phyloP scores from a whole-genome alignment of 2,797 vertebrate genomes.

The Thaleichthys pacificus region DNA sequence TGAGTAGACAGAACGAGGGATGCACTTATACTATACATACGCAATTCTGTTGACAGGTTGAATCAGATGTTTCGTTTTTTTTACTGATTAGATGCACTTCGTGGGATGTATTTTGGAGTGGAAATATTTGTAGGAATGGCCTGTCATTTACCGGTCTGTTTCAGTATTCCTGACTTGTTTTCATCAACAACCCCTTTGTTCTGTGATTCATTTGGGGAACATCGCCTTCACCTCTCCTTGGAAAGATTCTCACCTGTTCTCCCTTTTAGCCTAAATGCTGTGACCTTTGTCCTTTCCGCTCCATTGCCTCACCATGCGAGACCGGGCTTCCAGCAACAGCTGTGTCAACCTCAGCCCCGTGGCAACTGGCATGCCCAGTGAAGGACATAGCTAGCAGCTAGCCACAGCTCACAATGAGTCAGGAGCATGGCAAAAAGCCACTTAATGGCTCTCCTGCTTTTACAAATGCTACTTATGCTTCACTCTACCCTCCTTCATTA shows the following conservation, averaged over 20 bases:
- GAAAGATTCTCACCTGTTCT: constrained; percentile 72
- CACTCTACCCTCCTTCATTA: too few relatives aligned
- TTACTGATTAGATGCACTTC: neutral
- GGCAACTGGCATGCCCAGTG: constrained; percentile 81
- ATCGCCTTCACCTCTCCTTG: constrained; percentile 59
- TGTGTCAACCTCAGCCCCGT: constrained; percentile 84
- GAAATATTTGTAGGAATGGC: neutral
- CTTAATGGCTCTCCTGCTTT: neutral
- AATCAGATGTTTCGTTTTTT: neutral
- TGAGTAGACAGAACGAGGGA: neutral
- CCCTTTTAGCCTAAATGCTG: constrained; percentile 69
- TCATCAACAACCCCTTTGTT: constrained; percentile 26
- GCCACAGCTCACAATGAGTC: constrained; percentile 66
- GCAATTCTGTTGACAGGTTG: neutral
- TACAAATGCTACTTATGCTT: too few relatives aligned
- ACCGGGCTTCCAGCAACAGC: constrained; percentile 74
- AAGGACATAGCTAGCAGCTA: constrained; percentile 62
- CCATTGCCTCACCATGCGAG: constrained; percentile 62
- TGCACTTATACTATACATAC: neutral
- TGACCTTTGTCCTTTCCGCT: constrained; percentile 74
- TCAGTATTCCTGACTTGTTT: constrained; percentile 26
- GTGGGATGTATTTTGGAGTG: neutral
- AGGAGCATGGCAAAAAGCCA: constrained; percentile 43
- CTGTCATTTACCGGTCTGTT: neutral
- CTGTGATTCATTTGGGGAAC: constrained; percentile 43